These are phyloP conservation scores for Ramphastos sulfuratus DNA, from an alignment of 2,113 vertebrate genomes.

Conservation along the genomic window DNA sequence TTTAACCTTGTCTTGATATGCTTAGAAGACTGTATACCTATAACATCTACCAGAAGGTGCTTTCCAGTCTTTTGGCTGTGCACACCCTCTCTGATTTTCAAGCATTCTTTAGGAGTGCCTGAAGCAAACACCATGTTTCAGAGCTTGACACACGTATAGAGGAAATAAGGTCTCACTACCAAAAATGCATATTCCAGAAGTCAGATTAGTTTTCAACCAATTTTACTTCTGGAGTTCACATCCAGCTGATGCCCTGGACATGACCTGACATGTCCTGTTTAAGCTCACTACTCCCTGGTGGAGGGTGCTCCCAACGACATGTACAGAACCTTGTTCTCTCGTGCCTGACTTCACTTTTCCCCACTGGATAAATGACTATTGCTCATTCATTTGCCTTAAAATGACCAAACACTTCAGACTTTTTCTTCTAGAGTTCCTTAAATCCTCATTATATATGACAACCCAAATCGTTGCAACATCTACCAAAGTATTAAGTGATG, in stretches of 20 bases:
- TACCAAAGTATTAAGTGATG: neutral
- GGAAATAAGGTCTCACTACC: neutral
- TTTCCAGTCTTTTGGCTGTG: neutral
- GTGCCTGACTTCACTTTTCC: neutral
- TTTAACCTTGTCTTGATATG: neutral
- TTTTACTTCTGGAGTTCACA: neutral
- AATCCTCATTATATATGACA: neutral
- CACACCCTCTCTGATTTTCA: neutral
- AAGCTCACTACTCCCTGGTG: neutral
- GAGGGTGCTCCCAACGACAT: rapidly evolving
- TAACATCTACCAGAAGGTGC: neutral
- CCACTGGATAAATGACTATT: neutral
- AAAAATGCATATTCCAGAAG: neutral
- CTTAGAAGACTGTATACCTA: neutral
- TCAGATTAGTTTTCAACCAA: rapidly evolving
- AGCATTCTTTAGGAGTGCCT: neutral
- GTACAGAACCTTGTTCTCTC: neutral
- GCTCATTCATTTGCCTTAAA: neutral
- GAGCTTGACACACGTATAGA: rapidly evolving
- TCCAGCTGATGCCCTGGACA: neutral
- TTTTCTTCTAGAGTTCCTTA: neutral
- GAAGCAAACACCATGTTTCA: neutral
- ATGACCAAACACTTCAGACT: neutral
- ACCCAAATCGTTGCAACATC: neutral
- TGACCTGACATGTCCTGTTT: rapidly evolving